Evolutionary conservation across 2,113 vertebrate genomes (phyloP), one percentile per base, ranked within the genome.

Genomic region (Hypanus sabinus): DNA sequence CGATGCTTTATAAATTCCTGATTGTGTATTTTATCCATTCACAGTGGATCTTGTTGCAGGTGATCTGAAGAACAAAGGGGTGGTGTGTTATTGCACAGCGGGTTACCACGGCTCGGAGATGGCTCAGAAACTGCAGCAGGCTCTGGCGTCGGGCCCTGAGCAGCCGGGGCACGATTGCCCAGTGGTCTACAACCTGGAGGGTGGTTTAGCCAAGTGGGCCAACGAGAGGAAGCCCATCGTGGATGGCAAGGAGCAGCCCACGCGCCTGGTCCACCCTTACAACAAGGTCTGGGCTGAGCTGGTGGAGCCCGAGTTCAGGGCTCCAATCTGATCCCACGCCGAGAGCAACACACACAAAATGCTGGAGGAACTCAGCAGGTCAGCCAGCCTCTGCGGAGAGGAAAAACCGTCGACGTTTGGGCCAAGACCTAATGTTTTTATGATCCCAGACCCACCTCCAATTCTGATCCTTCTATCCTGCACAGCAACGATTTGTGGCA

Each of bases 141-240:
- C 36, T 68, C 57, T 94, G 38, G 60, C 94, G 5, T 22, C 22
- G 0, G 24, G 87, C 55, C 0, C 18, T 2, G 10, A 33, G 10
- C n/a, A 79, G 94, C n/a, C 8, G 12, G 6, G 9, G 65, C 22
- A 5, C 0, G 10, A 79, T 27, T 79, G 46, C 11, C 0, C 0
- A 46, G 94, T 93, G 22, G 27, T 94, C 46, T 94, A 75, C 83
- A 94, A 94, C 38, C 73, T 94, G 81, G 87, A 55, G 1, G 18
- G 9, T 0, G 30, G 76, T 0, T 24, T 94, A 22, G 70, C 20
- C 16, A 87, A 79, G 65, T 94, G 73, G 94, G 87, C 87, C 55
- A 71, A 2, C 33, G 88, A 94, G 80, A 79, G 27, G 0, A 94
- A 90, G 71, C 14, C 12, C 46, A 33, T 94, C 83, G 79, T 77